A percentile compares a stretch with the other conserved stretches of the same genome.
Conservation (phyloP, 2,113 vertebrate species). For the Anolis carolinensis region DNA sequence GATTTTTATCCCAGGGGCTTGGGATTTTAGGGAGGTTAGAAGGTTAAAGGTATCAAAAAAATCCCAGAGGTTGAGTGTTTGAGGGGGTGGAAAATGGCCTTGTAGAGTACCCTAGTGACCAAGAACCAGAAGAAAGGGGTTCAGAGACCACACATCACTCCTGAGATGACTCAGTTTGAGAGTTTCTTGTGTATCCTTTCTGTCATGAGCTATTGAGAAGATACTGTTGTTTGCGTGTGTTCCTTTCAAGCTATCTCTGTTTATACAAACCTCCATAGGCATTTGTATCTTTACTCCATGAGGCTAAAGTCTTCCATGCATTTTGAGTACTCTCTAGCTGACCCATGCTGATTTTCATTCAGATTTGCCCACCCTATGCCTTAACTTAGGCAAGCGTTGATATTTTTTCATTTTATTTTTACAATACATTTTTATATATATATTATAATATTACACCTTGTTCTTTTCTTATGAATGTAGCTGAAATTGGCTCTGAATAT, state of each 20-base stretch:
- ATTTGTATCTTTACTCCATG: not conserved
- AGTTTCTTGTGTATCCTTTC: not conserved
- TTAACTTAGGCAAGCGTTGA: not conserved
- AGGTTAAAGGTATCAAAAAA: no score
- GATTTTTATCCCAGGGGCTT: no score
- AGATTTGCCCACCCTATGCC: not conserved
- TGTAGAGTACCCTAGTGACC: no score
- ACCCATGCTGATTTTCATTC: not conserved
- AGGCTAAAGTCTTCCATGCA: not conserved
- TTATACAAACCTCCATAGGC: not conserved
- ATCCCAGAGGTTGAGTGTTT: no score
- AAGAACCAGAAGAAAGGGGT: no score
- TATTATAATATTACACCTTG: not conserved
- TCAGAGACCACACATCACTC: no score
- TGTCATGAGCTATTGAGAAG: not conserved
- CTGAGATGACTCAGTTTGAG: not conserved
- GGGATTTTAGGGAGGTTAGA: no score
- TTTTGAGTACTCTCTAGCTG: not conserved
- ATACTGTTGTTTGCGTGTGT: not conserved
- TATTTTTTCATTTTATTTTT: not conserved
- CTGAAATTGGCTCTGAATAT: constrained; percentile 69
- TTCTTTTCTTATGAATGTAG: constrained; percentile 43
- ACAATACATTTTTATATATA: not conserved
- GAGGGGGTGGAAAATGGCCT: no score
- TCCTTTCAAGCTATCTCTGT: not conserved